These are phyloP conservation scores for Menura novaehollandiae DNA, from an alignment of 2,113 vertebrate species.

Conservation along the genomic window DNA sequence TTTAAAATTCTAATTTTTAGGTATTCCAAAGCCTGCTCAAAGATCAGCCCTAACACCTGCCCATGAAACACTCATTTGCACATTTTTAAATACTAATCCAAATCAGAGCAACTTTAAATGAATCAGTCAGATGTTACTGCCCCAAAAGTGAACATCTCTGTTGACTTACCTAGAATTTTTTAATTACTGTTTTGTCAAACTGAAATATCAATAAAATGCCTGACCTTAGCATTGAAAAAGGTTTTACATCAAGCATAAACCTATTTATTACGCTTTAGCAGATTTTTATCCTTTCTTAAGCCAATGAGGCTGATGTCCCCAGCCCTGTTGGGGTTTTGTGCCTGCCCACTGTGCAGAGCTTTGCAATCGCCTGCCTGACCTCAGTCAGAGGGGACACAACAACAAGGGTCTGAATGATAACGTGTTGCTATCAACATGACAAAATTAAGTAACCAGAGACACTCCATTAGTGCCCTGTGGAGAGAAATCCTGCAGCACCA, in stretches of 20 bases:
- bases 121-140: neutral
- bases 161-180: too few species aligned
- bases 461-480: neutral
- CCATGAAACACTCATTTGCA: neutral
- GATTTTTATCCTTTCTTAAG: neutral
- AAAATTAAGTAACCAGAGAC: neutral
- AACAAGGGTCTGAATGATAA: neutral
- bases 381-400: neutral
- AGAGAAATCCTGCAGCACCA: neutral
- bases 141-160: neutral
- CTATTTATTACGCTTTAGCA: neutral
- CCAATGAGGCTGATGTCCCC: neutral
- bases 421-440: neutral
- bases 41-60: neutral
- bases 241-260: neutral
- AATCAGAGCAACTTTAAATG: neutral
- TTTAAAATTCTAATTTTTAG: neutral
- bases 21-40: neutral
- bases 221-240: rapidly evolving
- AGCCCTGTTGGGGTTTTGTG: neutral
- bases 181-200: neutral
- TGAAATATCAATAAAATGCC: neutral
- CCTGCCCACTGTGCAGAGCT: neutral
- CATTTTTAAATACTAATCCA: neutral
- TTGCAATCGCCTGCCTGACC: neutral